These are phyloP conservation scores for Hirtodrosophila cameraria DNA, from an alignment of 2,888 invertebrate species.

Conservation along the genomic window DNA sequence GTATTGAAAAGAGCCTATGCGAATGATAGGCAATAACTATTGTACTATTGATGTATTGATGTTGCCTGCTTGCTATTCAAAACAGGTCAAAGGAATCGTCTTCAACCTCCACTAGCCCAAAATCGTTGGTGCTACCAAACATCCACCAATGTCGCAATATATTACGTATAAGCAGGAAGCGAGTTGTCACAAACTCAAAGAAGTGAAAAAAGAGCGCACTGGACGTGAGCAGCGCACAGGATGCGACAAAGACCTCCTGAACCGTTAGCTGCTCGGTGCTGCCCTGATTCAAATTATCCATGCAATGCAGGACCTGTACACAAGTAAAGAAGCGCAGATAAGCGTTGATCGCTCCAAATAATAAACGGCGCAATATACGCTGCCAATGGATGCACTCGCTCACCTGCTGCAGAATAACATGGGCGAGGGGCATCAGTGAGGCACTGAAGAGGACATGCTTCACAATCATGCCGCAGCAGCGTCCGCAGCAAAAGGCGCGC, in stretches of 20 bases:
- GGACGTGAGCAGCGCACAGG: slow-evolving; percentile 77
- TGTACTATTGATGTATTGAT: background rate
- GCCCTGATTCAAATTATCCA: slow-evolving; percentile 80
- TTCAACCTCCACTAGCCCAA: slow-evolving; percentile 68
- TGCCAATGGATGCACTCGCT: slow-evolving; percentile 22
- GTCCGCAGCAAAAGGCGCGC: slow-evolving; percentile 74
- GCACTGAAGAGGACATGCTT: slow-evolving; percentile 77
- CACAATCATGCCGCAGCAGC: slow-evolving; percentile 79
- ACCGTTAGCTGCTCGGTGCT: slow-evolving; percentile 68
- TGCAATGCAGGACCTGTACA: slow-evolving; percentile 76
- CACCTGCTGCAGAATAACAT: slow-evolving; percentile 80
- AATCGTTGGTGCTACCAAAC: slow-evolving; percentile 81
- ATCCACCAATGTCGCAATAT: slow-evolving; percentile 83
- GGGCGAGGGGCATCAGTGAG: slow-evolving; percentile 79
- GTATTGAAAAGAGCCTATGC: background rate
- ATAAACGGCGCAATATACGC: slow-evolving; percentile 6
- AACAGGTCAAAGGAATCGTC: slow-evolving; percentile 79
- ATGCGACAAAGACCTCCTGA: slow-evolving; percentile 70
- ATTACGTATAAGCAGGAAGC: slow-evolving; percentile 76
- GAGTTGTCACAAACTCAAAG: slow-evolving; percentile 81
- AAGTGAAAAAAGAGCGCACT: slow-evolving; percentile 82
- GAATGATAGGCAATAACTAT: background rate
- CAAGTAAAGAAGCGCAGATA: slow-evolving; percentile 53
- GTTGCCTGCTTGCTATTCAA: slow-evolving; percentile 23
- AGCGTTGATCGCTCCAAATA: slow-evolving; percentile 16